Evolutionary conservation across 2,888 invertebrate genomes (phyloP).

Genomic region (Campoplex capitator): DNA sequence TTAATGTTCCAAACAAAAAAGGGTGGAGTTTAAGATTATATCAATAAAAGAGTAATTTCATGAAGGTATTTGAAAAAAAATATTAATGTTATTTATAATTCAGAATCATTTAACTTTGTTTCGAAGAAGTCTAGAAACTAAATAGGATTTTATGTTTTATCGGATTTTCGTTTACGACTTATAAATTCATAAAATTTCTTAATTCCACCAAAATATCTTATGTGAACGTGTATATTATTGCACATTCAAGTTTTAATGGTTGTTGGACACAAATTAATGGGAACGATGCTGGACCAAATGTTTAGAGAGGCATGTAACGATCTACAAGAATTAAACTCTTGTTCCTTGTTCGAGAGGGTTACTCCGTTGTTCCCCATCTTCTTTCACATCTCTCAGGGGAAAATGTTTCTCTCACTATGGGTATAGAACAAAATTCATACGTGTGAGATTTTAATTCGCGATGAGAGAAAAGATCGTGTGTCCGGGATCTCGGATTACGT

Average conservation of each 20-base stretch:
- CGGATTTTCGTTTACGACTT: background rate
- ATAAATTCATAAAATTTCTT: background rate
- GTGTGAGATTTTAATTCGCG: slow-evolving; percentile 77
- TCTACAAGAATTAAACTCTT: slow-evolving; percentile 42
- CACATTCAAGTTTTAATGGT: slow-evolving; percentile 14
- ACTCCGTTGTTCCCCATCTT: background rate
- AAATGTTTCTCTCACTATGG: slow-evolving; percentile 12
- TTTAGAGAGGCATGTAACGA: slow-evolving; percentile 51
- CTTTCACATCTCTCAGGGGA: slow-evolving; percentile 49
- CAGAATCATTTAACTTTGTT: no score
- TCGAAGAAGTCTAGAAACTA: background rate
- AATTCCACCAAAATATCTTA: background rate
- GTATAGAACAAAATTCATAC: slow-evolving; percentile 62
- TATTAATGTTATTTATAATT: no score
- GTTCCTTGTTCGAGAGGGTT: slow-evolving; percentile 19
- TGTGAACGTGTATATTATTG: background rate
- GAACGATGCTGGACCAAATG: slow-evolving; percentile 7
- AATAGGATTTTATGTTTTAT: background rate
- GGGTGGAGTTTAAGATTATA: no score
- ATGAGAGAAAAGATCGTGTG: slow-evolving; percentile 64
- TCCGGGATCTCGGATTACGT: slow-evolving; percentile 52
- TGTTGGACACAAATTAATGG: slow-evolving; percentile 33
- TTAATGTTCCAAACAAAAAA: background rate
- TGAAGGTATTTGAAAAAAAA: background rate
- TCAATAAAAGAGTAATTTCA: background rate